Percentiles rank a stretch among this genome's conserved stretches.
Evolutionary conservation across 2,113 vertebrate genomes (phyloP).

Genomic region (Otolemur garnettii): DNA sequence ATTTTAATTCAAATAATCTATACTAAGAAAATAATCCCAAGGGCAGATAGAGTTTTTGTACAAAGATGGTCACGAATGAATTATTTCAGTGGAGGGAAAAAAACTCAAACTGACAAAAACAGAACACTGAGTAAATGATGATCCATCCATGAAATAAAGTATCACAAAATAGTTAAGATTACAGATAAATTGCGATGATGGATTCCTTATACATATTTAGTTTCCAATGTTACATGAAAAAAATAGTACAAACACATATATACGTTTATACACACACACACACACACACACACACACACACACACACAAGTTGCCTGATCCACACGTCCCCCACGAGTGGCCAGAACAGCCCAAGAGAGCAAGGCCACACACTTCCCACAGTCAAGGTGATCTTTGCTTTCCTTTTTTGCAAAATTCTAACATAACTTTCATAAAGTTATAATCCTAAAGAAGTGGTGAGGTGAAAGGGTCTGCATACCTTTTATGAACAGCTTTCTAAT

Average conservation of each 20-base stretch:
- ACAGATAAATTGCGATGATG: neutral
- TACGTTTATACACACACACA: neutral
- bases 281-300: neutral
- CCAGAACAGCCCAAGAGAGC: neutral
- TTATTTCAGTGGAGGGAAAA: neutral
- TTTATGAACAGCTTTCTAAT: neutral
- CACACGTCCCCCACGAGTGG: neutral
- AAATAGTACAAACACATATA: neutral
- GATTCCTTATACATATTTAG: conserved; percentile 5
- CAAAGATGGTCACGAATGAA: neutral
- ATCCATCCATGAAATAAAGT: neutral
- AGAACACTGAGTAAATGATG: neutral
- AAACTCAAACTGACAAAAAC: neutral
- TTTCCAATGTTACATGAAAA: conserved; percentile 29
- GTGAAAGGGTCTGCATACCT: too few relatives aligned
- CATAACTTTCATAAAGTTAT: neutral
- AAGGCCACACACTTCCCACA: neutral
- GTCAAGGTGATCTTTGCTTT: neutral
- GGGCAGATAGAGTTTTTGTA: neutral
- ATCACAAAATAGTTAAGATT: conserved; percentile 21
- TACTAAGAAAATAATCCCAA: conserved; percentile 11
- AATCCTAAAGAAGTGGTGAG: neutral
- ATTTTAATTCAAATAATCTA: neutral
- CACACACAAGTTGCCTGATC: neutral
- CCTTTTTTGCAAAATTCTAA: too few relatives aligned